Evolutionary conservation across 2,113 vertebrate species (phyloP).

Genomic region (Myocastor coypus): DNA sequence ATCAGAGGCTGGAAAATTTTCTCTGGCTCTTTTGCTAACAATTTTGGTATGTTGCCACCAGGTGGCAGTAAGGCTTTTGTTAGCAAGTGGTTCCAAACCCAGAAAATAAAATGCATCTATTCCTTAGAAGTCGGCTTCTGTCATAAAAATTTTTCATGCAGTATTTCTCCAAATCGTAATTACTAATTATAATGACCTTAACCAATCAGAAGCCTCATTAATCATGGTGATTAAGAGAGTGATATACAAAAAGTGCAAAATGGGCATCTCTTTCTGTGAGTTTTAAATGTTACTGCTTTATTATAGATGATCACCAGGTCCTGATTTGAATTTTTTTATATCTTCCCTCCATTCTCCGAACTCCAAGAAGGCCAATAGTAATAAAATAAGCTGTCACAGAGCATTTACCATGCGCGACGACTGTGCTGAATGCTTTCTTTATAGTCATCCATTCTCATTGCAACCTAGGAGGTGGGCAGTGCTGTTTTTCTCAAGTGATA

Average conservation of each 20-base stretch:
- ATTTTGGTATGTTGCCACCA: constrained; percentile 65
- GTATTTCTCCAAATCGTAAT: constrained; percentile 58
- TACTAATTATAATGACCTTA: constrained; percentile 58
- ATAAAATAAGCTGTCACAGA: constrained; percentile 4
- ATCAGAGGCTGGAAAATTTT: background rate
- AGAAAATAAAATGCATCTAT: background rate
- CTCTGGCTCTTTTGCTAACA: constrained; percentile 67
- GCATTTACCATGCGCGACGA: background rate
- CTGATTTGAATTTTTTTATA: constrained; percentile 31
- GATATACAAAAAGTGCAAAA: constrained; percentile 44
- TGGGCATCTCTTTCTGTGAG: background rate
- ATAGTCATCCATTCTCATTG: background rate
- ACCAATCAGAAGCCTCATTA: constrained; percentile 34
- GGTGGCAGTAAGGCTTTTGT: constrained; percentile 68
- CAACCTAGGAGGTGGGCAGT: background rate
- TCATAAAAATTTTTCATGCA: constrained; percentile 58
- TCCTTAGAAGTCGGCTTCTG: constrained; percentile 17
- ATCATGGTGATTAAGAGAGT: constrained; percentile 54
- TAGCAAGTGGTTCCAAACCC: background rate
- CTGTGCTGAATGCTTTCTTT: constrained; percentile 21
- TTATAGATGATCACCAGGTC: background rate
- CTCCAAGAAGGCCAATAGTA: constrained; percentile 31
- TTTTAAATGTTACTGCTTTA: constrained; percentile 31
- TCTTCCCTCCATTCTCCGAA: constrained; percentile 1
- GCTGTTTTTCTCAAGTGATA: background rate